Percentiles rank a stretch among this genome's conserved stretches.
These are phyloP conservation scores for Bombus picipes DNA, from an alignment of 1,140 invertebrate species.

Conservation along the genomic window DNA sequence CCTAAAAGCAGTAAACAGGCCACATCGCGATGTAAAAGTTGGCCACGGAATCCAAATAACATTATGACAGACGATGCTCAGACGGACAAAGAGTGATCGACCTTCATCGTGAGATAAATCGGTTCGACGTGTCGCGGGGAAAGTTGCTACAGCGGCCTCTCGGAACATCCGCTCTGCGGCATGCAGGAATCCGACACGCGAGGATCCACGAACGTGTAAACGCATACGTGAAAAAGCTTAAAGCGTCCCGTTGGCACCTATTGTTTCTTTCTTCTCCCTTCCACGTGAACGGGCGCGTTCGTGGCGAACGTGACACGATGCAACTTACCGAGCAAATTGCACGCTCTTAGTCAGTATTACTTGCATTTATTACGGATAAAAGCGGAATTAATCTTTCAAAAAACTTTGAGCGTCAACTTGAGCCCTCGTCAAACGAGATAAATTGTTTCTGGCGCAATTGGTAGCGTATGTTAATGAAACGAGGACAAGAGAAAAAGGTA, in stretches of 20 bases:
- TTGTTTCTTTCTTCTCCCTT: conserved; percentile 32
- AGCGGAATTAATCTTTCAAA: neutral
- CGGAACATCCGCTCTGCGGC: conserved; percentile 47
- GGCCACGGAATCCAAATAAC: neutral
- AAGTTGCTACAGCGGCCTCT: conserved; percentile 15
- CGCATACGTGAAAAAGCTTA: conserved; percentile 52
- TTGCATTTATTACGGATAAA: neutral
- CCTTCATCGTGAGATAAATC: conserved; percentile 56
- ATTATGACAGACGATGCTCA: conserved; percentile 19
- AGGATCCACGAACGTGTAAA: conserved; percentile 38
- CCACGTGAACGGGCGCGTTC: neutral
- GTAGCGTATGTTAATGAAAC: neutral
- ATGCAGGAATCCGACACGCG: conserved; percentile 45
- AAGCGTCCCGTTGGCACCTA: conserved; percentile 43
- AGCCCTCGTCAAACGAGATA: neutral
- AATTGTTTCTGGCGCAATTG: neutral
- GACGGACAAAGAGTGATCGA: conserved; percentile 44
- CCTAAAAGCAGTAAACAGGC: conserved; percentile 77
- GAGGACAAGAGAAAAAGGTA: no score
- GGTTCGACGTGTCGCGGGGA: conserved; percentile 18
- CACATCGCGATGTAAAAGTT: conserved; percentile 2
- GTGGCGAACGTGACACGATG: conserved; percentile 36
- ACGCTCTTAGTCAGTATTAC: neutral
- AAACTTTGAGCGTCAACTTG: neutral
- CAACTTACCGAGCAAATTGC: neutral